Conservation (phyloP, 2,797 vertebrate species). For the Tapirus indicus region DNA sequence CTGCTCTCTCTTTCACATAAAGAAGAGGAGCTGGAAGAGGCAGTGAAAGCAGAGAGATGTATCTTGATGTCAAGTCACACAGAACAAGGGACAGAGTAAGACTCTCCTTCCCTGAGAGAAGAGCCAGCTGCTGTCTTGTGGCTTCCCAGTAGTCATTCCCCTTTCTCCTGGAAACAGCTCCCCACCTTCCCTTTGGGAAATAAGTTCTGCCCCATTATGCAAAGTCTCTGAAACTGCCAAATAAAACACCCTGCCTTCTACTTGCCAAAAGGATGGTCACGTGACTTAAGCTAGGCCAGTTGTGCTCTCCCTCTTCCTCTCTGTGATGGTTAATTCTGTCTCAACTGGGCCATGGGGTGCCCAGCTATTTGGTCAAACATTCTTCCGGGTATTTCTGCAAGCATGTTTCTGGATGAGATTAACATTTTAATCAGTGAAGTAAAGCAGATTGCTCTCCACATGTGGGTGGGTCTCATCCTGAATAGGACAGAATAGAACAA, state of each 20-base stretch:
- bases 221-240: not conserved
- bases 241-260: not conserved
- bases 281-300: not conserved
- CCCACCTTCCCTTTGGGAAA: not conserved
- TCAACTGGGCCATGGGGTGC: not conserved
- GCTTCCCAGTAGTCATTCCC: not conserved
- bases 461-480: not conserved
- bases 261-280: not conserved
- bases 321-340: not conserved
- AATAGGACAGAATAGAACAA: not conserved
- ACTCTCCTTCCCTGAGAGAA: not conserved
- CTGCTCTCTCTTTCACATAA: not conserved
- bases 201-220: not conserved
- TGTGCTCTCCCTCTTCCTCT: not conserved
- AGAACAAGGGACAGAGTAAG: not conserved
- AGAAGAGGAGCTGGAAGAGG: not conserved
- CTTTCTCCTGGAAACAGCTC: slow-evolving; percentile 38
- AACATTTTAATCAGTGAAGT: not conserved
- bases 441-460: not conserved
- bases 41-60: not conserved
- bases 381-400: not conserved
- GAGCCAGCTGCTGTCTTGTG: not conserved
- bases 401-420: not conserved
- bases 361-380: not conserved
- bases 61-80: not conserved